A percentile compares a stretch with the other conserved stretches of the same genome.
phyloP scores from a whole-genome alignment of 2,888 invertebrate species.

The Crioceris asparagi region DNA sequence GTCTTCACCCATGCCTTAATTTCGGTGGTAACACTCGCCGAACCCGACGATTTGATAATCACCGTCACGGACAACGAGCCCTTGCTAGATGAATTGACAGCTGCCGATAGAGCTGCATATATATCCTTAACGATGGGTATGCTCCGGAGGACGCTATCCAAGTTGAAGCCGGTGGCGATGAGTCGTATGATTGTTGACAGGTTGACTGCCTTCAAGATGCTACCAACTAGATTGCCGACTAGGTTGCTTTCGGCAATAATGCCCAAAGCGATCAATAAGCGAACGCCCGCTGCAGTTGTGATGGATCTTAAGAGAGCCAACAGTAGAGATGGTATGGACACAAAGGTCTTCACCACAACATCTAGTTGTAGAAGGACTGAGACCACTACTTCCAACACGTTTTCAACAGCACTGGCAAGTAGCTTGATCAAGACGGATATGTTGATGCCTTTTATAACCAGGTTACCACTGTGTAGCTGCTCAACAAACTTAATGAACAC shows the following conservation, averaged over 20 bases:
- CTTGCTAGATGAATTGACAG: constrained; percentile 6
- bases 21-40: neutral
- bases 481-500: constrained; percentile 10
- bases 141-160: constrained; percentile 6
- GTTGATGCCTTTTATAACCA: constrained; percentile 11
- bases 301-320: constrained; percentile 11
- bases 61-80: constrained; percentile 6
- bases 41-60: constrained; percentile 5
- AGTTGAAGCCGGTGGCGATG: constrained; percentile 6
- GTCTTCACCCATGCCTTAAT: constrained; percentile 9
- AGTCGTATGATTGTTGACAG: constrained; percentile 4
- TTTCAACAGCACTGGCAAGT: constrained; percentile 6
- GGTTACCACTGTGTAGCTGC: constrained; percentile 9
- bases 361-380: constrained; percentile 10
- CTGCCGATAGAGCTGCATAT: constrained; percentile 4
- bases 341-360: constrained; percentile 6
- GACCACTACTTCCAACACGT: constrained; percentile 8
- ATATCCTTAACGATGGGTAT: constrained; percentile 14
- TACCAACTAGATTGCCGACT: too few species aligned
- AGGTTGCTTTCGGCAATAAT: too few species aligned
- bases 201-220: too few species aligned
- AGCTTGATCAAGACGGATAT: constrained; percentile 11
- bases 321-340: constrained; percentile 13
- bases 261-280: constrained; percentile 10
- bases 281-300: constrained; percentile 9